phyloP scores from a whole-genome alignment of 2,113 vertebrate genomes.

The Mesitornis unicolor region DNA sequence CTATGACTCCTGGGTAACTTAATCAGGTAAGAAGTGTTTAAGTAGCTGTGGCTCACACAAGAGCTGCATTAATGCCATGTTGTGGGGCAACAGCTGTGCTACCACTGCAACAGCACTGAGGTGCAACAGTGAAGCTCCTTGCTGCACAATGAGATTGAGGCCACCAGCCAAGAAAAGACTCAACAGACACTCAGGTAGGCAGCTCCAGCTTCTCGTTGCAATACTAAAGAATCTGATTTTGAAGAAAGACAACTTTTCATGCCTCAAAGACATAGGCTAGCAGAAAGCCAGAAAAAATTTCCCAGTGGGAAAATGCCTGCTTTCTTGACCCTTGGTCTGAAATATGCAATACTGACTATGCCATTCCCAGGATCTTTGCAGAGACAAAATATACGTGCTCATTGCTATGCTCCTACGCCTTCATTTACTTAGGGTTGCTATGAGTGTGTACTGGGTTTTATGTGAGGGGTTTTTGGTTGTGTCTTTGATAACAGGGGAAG shows the following conservation, averaged over 20 bases:
- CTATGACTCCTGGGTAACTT: background rate
- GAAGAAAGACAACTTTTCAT: background rate
- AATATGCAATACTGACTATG: background rate
- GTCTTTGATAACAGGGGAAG: too few relatives aligned
- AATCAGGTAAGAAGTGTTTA: background rate
- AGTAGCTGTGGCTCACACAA: background rate
- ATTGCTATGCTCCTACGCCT: background rate
- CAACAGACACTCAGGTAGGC: background rate
- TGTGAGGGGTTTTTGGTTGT: too few relatives aligned
- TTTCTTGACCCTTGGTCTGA: background rate
- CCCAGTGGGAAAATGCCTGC: background rate
- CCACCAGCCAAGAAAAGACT: background rate
- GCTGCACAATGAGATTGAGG: background rate
- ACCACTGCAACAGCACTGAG: background rate
- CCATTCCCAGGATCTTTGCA: background rate
- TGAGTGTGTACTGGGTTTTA: too few relatives aligned
- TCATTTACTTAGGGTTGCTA: background rate
- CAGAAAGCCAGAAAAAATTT: background rate
- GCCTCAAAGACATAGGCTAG: background rate
- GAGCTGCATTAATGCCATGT: background rate
- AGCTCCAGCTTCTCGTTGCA: background rate
- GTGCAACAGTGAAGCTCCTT: background rate
- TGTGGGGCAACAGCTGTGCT: background rate
- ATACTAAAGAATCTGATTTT: background rate
- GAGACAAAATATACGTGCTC: background rate